Evolutionary conservation across 2,888 invertebrate genomes (phyloP), one percentile per base, ranked within the genome.

Genomic region (Blomia tropicalis): DNA sequence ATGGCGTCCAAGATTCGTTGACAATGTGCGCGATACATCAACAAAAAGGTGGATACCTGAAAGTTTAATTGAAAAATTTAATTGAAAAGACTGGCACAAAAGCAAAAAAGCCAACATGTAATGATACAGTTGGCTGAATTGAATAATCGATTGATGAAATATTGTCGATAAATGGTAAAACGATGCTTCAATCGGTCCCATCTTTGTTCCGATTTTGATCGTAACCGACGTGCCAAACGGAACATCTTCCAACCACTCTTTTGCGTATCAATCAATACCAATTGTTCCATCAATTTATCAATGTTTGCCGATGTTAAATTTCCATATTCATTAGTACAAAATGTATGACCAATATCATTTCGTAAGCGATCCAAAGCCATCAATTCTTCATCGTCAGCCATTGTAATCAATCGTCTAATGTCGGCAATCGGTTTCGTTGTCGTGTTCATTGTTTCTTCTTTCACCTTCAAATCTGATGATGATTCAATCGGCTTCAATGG

Each of bases 11-110:
- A 69, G 22, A 77, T 73, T 41, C 76, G 68, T 66, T 77, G 77
- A 63, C 77, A 76, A 66, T 77, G 77, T 1, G 76, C 74, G 43
- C 75, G 69, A 67, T 77, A 77, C 76, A 77, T 76, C 72, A 75
- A 74, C 51, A 76, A 67, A 66, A 77, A 76, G 2, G 76, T 75
- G 17, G 72, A 66, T 22, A 76, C 73, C 73, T 75, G 69, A n/a
- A 61, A 62, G 53, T 17, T 5, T 19, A 22, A 31, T 29, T 27
- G 41, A 17, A 31, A 11, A 7, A 56, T 31, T 30, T 23, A 56
- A 25, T 14, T 14, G 2, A 56, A 7, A 23, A 56, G 11, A 29
- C 27, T 56, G 27, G 31, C 29, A 56, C 56, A 56, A 31, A 56
- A 56, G 11, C 31, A 56, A 36, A 56, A 23, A 27, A 56, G 25